Base-by-base conservation (phyloP, 1,140 invertebrate genomes). In the Aricia agestis region DNA sequence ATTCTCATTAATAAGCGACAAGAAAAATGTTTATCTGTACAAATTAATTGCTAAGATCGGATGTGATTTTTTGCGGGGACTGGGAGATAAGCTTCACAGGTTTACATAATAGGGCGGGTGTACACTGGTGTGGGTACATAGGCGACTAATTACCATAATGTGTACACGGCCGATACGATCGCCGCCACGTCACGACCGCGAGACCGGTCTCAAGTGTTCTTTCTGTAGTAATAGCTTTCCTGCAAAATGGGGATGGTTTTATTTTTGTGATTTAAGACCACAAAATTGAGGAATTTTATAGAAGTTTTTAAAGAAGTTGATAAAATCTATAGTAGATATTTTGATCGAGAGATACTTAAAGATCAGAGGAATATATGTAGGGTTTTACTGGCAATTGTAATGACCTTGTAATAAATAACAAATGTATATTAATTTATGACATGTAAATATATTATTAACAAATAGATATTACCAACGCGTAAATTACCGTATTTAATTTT, bases 141-240 rank as follows among this genome's bases (percentile, higher is more conserved):
- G 59, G 59, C 59, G 59, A 63, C 59, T 63, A 63, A 63, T 63
- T 63, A 63, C 59, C 59, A 63, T 63, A 63, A 63, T 63, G 59
- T 63, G 59, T 63, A 63, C 59, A 63, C 18, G 59, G 17, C 17
- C 18, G 59, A 63, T 63, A 63, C 10, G 18, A 63, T 63, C 59
- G 18, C n/a, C 18, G 4, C 17, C 6, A 63, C 59, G 59, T 63
- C 59, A 63, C 59, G 59, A 63, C n/a, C n/a, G 17, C 11, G 6
- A 17, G 19, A 19, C 59, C 18, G 18, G 59, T 63, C 59, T 31
- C 13, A 18, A 19, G 59, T 25, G 19, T 63, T 63, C 59, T 63
- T 63, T 63, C 18, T 63, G 59, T 25, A 63, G 19, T 63, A 63
- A 63, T 63, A 63, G 59, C 59, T 63, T 63, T 63, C 59, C 59